A percentile compares a stretch with the other conserved stretches of the same genome.
Evolutionary conservation across 1,140 invertebrate species (phyloP).

Genomic region (Drosophila suzukii): DNA sequence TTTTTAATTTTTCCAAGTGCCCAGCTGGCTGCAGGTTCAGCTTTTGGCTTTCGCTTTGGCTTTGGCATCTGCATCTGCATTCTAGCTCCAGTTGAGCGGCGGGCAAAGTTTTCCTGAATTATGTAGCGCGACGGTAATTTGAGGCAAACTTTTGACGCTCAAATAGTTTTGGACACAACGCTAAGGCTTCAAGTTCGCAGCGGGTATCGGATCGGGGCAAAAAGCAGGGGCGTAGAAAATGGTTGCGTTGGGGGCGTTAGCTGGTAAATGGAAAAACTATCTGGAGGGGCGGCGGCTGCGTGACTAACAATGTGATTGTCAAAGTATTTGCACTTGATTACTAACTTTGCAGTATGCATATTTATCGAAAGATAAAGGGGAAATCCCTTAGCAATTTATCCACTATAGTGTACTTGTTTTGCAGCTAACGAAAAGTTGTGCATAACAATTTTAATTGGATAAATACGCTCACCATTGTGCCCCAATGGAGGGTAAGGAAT

Average conservation of each 20-base stretch:
- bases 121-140: constrained; percentile 79
- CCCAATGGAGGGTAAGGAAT: background rate
- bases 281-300: constrained; percentile 4
- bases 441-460: constrained; percentile 9
- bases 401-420: background rate
- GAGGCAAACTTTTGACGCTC: constrained; percentile 72
- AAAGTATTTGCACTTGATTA: constrained; percentile 62
- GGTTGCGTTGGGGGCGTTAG: constrained; percentile 4
- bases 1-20: constrained; percentile 14
- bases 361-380: constrained; percentile 21
- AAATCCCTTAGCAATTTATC: constrained; percentile 10
- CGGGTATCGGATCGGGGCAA: constrained; percentile 1
- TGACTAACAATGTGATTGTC: constrained; percentile 50
- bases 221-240: background rate
- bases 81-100: constrained; percentile 28
- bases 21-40: constrained; percentile 12
- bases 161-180: constrained; percentile 69
- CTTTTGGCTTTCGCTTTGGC: constrained; percentile 29
- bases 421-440: background rate
- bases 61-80: constrained; percentile 22
- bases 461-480: background rate
- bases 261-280: constrained; percentile 36
- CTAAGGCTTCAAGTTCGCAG: constrained; percentile 19
- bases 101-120: constrained; percentile 68
- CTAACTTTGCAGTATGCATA: constrained; percentile 45